phyloP scores from a whole-genome alignment of 37 sponge, comb jelly and placozoan genomes.

The Petrosia ficiformis region DNA sequence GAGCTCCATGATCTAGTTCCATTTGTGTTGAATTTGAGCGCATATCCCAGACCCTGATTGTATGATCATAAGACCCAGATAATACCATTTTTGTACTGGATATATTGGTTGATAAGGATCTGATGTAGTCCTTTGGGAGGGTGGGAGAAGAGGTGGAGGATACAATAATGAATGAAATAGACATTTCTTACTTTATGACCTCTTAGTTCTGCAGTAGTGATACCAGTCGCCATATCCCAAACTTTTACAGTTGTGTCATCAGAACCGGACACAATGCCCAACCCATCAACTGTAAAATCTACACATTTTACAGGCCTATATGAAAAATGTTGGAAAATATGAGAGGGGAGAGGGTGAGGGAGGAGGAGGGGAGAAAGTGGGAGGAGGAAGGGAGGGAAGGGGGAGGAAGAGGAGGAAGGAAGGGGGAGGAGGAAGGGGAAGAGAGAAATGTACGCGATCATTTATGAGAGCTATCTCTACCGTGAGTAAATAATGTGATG shows the following conservation, averaged over 20 bases:
- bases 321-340: too few relatives aligned
- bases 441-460: neutral
- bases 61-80: conserved; percentile 94
- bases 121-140: conserved; percentile 76
- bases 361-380: too few relatives aligned
- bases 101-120: conserved; percentile 29
- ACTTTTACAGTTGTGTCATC: conserved; percentile 79
- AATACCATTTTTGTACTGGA: conserved; percentile 44
- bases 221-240: conserved; percentile 91
- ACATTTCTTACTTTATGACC: conserved; percentile 58
- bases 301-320: conserved; percentile 68
- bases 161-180: neutral
- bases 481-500: too few relatives aligned
- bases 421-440: neutral
- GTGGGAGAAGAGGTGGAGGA: neutral
- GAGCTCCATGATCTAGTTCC: conserved; percentile 82
- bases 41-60: conserved; percentile 87
- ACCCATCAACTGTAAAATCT: conserved; percentile 68
- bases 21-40: conserved; percentile 35
- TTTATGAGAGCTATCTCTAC: neutral
- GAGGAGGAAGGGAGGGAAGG: too few relatives aligned
- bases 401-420: too few relatives aligned
- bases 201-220: conserved; percentile 21
- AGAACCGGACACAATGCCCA: conserved; percentile 67
- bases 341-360: too few relatives aligned